Evolutionary conservation across 2,797 vertebrate species (phyloP).

Genomic region (Myripristis murdjan): DNA sequence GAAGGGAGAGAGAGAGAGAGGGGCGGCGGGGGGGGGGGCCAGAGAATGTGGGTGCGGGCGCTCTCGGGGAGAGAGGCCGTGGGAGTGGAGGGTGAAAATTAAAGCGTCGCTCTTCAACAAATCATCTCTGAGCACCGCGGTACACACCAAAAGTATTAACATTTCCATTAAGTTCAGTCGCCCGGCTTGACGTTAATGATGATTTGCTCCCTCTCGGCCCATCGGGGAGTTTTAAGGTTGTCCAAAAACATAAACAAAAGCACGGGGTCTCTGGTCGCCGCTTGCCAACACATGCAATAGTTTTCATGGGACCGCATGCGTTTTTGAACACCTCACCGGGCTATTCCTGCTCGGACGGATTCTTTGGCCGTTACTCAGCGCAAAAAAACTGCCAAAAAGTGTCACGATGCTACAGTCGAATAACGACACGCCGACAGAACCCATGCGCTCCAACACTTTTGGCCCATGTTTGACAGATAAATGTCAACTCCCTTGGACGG

Average conservation of each 20-base stretch:
- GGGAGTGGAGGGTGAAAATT: slow-evolving; percentile 75
- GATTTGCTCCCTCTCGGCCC: slow-evolving; percentile 72
- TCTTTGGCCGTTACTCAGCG: slow-evolving; percentile 67
- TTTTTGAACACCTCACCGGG: slow-evolving; percentile 77
- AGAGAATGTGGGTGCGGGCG: slow-evolving; percentile 64
- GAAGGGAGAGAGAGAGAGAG: no score
- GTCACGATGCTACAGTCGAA: slow-evolving; percentile 75
- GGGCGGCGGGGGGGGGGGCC: no score
- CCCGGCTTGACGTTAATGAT: slow-evolving; percentile 80
- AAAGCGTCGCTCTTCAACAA: slow-evolving; percentile 77
- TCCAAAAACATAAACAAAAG: slow-evolving; percentile 80
- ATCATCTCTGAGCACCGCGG: slow-evolving; percentile 63
- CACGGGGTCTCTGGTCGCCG: slow-evolving; percentile 69
- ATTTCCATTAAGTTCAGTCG: slow-evolving; percentile 66
- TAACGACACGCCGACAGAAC: slow-evolving; percentile 70
- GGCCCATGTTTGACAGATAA: slow-evolving; percentile 75
- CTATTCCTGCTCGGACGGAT: slow-evolving; percentile 71
- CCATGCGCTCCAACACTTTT: slow-evolving; percentile 63
- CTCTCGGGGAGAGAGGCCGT: slow-evolving; percentile 40
- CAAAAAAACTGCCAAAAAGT: slow-evolving; percentile 78
- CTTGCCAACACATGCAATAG: slow-evolving; percentile 81
- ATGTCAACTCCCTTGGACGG: slow-evolving; percentile 74
- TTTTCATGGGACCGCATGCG: slow-evolving; percentile 77
- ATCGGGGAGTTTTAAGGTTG: slow-evolving; percentile 60
- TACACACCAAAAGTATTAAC: slow-evolving; percentile 68